Percentiles rank a stretch among this genome's conserved stretches.
phyloP scores from a whole-genome alignment of 2,888 invertebrate species.

The Proisotoma minuta region DNA sequence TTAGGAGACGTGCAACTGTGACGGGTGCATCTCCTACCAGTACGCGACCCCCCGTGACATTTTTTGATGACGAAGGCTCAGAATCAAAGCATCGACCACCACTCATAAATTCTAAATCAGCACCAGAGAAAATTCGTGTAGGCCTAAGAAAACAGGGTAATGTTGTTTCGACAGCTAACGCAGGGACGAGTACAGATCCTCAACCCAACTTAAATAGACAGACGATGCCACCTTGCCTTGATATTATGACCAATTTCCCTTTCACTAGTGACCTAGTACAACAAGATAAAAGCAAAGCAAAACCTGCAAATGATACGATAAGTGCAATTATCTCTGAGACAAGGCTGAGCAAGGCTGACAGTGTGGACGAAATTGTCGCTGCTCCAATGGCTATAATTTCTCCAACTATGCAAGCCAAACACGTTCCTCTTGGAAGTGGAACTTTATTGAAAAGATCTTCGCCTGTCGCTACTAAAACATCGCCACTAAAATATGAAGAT shows the following conservation, averaged over 20 bases:
- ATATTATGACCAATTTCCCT: too few species aligned
- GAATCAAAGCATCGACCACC: slow-evolving; percentile 22
- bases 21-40: slow-evolving; percentile 72
- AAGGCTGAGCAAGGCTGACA: neutral
- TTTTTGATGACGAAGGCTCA: slow-evolving; percentile 57
- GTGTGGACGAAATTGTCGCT: neutral
- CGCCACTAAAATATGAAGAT: neutral
- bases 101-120: slow-evolving; percentile 38
- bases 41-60: slow-evolving; percentile 60
- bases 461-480: neutral
- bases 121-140: slow-evolving; percentile 26
- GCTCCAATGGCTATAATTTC: neutral
- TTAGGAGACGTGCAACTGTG: slow-evolving; percentile 80
- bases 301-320: neutral
- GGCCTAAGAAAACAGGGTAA: slow-evolving; percentile 19
- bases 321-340: neutral
- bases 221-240: neutral
- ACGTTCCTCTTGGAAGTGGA: neutral
- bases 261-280: neutral
- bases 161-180: neutral
- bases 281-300: neutral
- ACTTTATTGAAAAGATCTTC: neutral
- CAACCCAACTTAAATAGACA: neutral
- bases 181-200: too few species aligned
- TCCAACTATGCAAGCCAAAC: too few species aligned